phyloP scores from a whole-genome alignment of 2,113 vertebrate genomes.

The Takifugu flavidus region DNA sequence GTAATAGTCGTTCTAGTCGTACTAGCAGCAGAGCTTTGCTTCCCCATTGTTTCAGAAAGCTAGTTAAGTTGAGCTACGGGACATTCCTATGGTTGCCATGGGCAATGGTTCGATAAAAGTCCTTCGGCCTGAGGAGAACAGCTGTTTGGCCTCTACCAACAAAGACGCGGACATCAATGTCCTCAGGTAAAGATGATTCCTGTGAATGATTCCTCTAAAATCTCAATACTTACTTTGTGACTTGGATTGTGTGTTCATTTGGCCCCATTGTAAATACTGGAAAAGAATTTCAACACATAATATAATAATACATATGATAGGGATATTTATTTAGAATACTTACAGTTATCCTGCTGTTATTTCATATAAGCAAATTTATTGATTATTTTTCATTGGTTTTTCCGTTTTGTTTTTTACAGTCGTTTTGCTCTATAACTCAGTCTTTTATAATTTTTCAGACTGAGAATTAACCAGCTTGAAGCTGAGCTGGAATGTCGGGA shows the following conservation, averaged over 20 bases:
- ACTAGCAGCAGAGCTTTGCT: too few relatives aligned
- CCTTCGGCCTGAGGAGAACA: slow-evolving; percentile 64
- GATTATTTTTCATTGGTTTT: too few relatives aligned
- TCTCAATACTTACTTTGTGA: neutral
- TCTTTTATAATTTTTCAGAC: neutral
- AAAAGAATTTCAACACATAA: too few relatives aligned
- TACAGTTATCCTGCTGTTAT: neutral
- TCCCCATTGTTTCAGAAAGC: neutral
- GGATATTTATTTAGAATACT: neutral
- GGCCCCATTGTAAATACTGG: too few relatives aligned
- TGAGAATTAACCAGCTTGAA: slow-evolving; percentile 68
- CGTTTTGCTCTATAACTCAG: neutral
- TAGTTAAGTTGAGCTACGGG: slow-evolving; percentile 19
- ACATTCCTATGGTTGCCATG: slow-evolving; percentile 75
- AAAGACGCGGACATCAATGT: slow-evolving; percentile 56
- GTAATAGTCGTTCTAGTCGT: too few relatives aligned
- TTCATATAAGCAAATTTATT: too few relatives aligned
- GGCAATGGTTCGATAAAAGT: slow-evolving; percentile 80
- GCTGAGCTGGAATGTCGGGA: slow-evolving; percentile 63
- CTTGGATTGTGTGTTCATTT: too few relatives aligned
- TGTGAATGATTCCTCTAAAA: neutral
- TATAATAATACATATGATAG: too few relatives aligned
- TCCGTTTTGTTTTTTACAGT: too few relatives aligned
- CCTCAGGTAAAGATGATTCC: slow-evolving; percentile 48
- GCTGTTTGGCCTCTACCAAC: slow-evolving; percentile 59